Conservation (phyloP, 2,888 invertebrate species). For the Thecocarcelia acutangulata region DNA sequence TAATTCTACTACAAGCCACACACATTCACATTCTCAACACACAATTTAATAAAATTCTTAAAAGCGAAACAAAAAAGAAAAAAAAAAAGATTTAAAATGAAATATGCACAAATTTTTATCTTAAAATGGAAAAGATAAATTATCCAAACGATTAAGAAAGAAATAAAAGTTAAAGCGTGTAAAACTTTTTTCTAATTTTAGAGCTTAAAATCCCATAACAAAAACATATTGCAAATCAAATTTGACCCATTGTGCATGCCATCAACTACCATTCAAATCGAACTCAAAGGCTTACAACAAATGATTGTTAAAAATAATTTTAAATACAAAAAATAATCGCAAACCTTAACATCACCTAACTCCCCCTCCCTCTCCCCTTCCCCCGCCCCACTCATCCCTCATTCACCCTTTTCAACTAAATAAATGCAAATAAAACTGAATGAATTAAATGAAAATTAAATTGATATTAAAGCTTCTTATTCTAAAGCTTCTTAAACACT, state of each 20-base stretch:
- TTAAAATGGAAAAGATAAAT: constrained; percentile 17
- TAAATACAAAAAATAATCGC: too few species aligned
- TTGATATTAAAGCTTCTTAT: constrained; percentile 58
- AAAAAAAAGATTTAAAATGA: constrained; percentile 4
- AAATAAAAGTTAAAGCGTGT: constrained; percentile 27
- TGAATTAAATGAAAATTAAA: constrained; percentile 21
- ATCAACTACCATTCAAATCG: too few species aligned
- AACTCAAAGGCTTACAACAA: too few species aligned
- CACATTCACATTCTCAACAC: constrained; percentile 27
- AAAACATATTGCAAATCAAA: constrained; percentile 31
- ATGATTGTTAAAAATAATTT: too few species aligned
- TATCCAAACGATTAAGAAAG: constrained; percentile 23
- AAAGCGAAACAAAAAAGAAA: background rate
- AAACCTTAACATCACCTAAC: too few species aligned
- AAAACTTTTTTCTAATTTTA: constrained; percentile 57
- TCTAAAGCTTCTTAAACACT: constrained; percentile 59
- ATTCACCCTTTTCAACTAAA: too few species aligned
- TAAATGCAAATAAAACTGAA: background rate
- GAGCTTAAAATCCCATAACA: constrained; percentile 42
- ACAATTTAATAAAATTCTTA: constrained; percentile 20
- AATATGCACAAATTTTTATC: constrained; percentile 61
- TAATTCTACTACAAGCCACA: constrained; percentile 22
- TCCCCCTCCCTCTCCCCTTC: too few species aligned
- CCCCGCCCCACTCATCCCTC: background rate
- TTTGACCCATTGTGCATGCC: background rate